Conservation (phyloP, 64 coral and sea anemone species). For the Orbicella faveolata region DNA sequence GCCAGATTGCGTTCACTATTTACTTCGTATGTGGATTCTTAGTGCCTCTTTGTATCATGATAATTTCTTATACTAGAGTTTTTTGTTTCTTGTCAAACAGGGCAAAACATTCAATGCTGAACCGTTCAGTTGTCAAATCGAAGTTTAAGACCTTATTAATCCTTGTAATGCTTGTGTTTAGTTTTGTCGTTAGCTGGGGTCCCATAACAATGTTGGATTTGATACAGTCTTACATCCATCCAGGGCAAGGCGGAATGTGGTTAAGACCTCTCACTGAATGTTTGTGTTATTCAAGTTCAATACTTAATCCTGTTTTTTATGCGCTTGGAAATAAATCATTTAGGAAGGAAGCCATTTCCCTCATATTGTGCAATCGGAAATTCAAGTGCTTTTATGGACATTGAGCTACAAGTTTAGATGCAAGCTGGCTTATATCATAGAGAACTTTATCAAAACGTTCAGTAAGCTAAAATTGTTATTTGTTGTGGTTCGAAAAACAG, state of each 20-base stretch:
- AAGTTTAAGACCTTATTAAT: constrained; percentile 3
- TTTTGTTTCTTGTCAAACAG: background rate
- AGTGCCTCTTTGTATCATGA: background rate
- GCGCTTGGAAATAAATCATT: background rate
- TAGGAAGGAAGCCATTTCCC: background rate
- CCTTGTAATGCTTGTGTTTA: background rate
- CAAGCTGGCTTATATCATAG: too few relatives aligned
- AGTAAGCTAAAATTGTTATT: too few relatives aligned
- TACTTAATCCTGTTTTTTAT: background rate
- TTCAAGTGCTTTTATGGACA: background rate
- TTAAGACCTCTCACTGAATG: background rate
- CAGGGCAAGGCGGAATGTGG: background rate
- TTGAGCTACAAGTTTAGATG: too few relatives aligned
- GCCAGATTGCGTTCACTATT: background rate
- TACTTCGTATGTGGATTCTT: background rate
- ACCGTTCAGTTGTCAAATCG: background rate
- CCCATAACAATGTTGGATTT: background rate
- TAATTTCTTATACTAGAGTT: background rate
- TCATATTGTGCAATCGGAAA: background rate
- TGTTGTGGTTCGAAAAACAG: too few relatives aligned
- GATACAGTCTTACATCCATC: background rate
- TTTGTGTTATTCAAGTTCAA: background rate
- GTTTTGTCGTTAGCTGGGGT: constrained; percentile 4
- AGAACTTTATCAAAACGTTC: too few relatives aligned
- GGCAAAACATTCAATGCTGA: background rate